Evolutionary conservation across 1,140 invertebrate species (phyloP), one percentile per base, ranked within the genome.

Genomic region (Cepaea nemoralis): DNA sequence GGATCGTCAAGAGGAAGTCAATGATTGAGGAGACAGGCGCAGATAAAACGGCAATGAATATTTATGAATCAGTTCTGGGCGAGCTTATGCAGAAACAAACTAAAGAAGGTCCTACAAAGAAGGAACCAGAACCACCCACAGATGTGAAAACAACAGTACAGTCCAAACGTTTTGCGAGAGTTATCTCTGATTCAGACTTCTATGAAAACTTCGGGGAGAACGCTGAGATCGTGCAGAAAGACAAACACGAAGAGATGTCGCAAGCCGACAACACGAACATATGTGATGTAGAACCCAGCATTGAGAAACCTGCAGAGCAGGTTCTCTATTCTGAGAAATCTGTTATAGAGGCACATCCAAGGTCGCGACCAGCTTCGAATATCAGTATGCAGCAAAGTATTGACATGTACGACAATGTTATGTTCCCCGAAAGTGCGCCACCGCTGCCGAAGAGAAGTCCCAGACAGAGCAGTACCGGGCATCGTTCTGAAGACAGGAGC

Each of bases 1-100:
- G 59, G 16, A 1, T 40, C 12, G 77, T 45, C 19, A 73, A 80
- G 39, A 48, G 69, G 27, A 71, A 48, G n/a, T 71, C 67, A n/a
- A 33, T 80, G 12, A 59, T 73, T 24, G 78, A 80, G 5, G 69
- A 80, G 24, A 8, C 10, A 0, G 48, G 31, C 40, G 33, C 27
- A 22, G 69, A 80, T 73, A 73, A 80, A 42, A 48, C 37, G 39
- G 19, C 78, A 0, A 55, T 80, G 0, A 73, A 80, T 48, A 73
- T 71, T 37, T 80, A 80, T 73, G 78, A 80, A 16, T 67, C 78
- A 5, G 78, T 80, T 55, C 27, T 80, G n/a, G 48, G 73, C 37
- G 78, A 80, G 27, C 69, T 80, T 1, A 35, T 67, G 24, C 10
- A 48, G 31, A 80, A 73, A 80, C 78, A 73, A 33, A 14, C 40